A percentile compares a stretch with the other conserved stretches of the same genome.
Evolutionary conservation across 2,888 invertebrate genomes (phyloP).

Genomic region (Sceliomorpha sp.): DNA sequence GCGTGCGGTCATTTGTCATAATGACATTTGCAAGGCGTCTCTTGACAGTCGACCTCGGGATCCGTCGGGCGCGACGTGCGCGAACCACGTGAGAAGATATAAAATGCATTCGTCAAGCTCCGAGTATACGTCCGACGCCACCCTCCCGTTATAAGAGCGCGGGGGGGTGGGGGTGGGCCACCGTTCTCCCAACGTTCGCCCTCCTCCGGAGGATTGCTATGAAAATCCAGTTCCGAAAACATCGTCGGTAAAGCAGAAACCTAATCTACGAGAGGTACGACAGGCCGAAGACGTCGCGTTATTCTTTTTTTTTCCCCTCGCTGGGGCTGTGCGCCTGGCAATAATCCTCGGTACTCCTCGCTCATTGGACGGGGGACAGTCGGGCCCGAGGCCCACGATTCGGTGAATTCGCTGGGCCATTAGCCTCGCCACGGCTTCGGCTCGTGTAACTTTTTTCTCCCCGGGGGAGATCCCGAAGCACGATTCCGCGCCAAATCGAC

Average conservation of each 20-base stretch:
- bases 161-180: no score
- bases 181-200: no score
- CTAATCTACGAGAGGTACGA: no score
- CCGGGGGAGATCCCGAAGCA: conserved; percentile 57
- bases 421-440: conserved; percentile 67
- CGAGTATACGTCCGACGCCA: conserved; percentile 12
- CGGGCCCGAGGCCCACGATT: conserved; percentile 62
- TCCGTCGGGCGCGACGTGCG: conserved; percentile 34
- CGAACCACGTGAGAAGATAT: conserved; percentile 59
- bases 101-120: conserved; percentile 67
- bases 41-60: conserved; percentile 38
- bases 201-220: no score
- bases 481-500: conserved; percentile 66
- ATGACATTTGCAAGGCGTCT: conserved; percentile 45
- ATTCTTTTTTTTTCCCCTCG: no score
- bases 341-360: conserved; percentile 59
- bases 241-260: no score
- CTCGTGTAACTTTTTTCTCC: conserved; percentile 74
- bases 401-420: conserved; percentile 65
- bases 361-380: conserved; percentile 55
- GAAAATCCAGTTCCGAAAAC: no score
- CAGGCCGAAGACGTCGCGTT: conserved; percentile 64
- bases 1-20: conserved; percentile 40
- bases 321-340: no score
- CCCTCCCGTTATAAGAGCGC: no score